These are phyloP conservation scores for Lepidurus couesii DNA, from an alignment of 1,140 invertebrate species.

Conservation along the genomic window DNA sequence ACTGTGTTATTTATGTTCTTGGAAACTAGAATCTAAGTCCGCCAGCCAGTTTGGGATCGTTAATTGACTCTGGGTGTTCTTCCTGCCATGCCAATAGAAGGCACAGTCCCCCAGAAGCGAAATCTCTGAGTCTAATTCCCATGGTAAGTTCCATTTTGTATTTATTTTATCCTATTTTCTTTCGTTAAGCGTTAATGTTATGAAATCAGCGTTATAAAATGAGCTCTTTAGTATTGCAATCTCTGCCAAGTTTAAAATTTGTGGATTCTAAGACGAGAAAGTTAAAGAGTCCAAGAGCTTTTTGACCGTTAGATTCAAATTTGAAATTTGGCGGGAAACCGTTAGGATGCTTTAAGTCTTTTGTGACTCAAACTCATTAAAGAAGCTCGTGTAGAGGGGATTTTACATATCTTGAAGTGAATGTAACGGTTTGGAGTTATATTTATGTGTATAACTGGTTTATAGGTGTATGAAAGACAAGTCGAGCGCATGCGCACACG, in stretches of 20 bases:
- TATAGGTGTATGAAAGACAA: slow-evolving; percentile 86
- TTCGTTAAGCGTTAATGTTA: neutral
- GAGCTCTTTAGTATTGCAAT: too few relatives aligned
- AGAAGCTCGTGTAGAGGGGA: neutral
- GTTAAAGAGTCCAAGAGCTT: too few relatives aligned
- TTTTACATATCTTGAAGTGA: neutral
- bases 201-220: too few relatives aligned
- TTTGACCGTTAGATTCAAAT: too few relatives aligned
- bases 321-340: too few relatives aligned
- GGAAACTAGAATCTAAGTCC: neutral
- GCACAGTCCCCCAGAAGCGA: slow-evolving; percentile 9
- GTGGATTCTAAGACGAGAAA: too few relatives aligned
- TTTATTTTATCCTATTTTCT: neutral
- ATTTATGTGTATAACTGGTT: slow-evolving; percentile 23
- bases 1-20: neutral
- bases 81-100: neutral
- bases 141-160: neutral
- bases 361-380: too few relatives aligned
- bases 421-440: neutral
- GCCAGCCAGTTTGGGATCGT: neutral
- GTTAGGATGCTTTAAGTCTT: too few relatives aligned
- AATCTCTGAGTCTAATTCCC: slow-evolving; percentile 6
- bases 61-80: neutral
- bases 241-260: too few relatives aligned
- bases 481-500: slow-evolving; percentile 84